Conservation (phyloP, 53 echinoderm and acorn worm species). For the Patiria pectinifera region DNA sequence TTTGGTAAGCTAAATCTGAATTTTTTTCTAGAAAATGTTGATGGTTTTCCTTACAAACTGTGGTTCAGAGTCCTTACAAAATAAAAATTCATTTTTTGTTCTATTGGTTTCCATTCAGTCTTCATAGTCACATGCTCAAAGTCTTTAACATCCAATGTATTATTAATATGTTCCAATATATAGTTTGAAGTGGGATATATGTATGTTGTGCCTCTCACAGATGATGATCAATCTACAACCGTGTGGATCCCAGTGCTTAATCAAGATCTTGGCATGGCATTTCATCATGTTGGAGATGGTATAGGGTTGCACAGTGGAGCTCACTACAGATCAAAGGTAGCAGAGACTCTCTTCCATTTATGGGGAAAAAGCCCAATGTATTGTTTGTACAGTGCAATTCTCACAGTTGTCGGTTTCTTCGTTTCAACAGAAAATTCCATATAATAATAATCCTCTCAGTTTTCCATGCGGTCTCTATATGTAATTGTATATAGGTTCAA, state of each 20-base stretch:
- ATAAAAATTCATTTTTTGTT: too few relatives aligned
- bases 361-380: background rate
- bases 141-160: too few relatives aligned
- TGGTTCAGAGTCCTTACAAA: too few relatives aligned
- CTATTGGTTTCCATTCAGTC: too few relatives aligned
- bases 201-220: background rate
- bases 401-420: background rate
- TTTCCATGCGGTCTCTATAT: too few relatives aligned
- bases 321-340: constrained; percentile 57
- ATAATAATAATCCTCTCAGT: too few relatives aligned
- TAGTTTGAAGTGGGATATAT: too few relatives aligned
- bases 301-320: constrained; percentile 38
- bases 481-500: background rate
- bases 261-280: constrained; percentile 54
- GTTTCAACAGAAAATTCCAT: background rate
- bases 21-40: too few relatives aligned
- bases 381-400: background rate
- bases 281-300: constrained; percentile 13
- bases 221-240: background rate
- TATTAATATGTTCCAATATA: too few relatives aligned
- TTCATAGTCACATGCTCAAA: too few relatives aligned
- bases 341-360: background rate
- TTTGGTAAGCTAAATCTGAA: background rate
- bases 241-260: constrained; percentile 8
- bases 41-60: too few relatives aligned